A percentile compares a stretch with the other conserved stretches of the same genome.
Conservation (phyloP, 1,140 invertebrate species). For the Aphelinus atriplicis region DNA sequence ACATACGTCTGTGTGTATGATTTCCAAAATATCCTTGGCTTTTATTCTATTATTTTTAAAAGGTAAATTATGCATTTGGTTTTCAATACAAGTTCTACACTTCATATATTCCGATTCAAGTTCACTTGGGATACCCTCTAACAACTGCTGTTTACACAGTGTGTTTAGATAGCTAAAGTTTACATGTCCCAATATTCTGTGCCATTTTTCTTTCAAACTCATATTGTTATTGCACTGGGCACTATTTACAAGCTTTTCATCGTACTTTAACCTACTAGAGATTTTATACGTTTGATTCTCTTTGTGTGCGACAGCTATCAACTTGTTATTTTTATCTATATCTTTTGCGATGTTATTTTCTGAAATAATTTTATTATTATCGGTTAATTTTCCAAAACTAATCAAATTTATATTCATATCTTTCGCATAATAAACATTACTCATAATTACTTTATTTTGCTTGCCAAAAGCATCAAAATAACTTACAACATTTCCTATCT, state of each 20-base stretch:
- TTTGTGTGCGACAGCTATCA: slow-evolving; percentile 26
- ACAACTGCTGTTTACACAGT: slow-evolving; percentile 39
- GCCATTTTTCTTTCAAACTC: slow-evolving; percentile 43
- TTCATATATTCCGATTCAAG: slow-evolving; percentile 29
- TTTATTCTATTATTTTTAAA: slow-evolving; percentile 39
- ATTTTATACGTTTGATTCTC: slow-evolving; percentile 25
- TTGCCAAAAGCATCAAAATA: slow-evolving; percentile 27
- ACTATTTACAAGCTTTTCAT: slow-evolving; percentile 14
- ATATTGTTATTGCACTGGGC: slow-evolving; percentile 25
- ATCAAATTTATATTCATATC: slow-evolving; percentile 28
- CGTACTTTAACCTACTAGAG: slow-evolving; percentile 24
- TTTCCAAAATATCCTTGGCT: slow-evolving; percentile 36
- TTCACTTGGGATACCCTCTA: slow-evolving; percentile 32
- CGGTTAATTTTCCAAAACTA: slow-evolving; percentile 27
- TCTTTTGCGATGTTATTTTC: slow-evolving; percentile 9
- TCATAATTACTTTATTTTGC: slow-evolving; percentile 18
- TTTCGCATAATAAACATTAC: slow-evolving; percentile 33
- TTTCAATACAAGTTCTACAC: slow-evolving; percentile 41
- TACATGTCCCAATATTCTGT: slow-evolving; percentile 30
- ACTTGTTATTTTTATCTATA: slow-evolving; percentile 30
- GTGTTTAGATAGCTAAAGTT: slow-evolving; percentile 44
- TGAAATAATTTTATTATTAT: slow-evolving; percentile 26
- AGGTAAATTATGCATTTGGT: slow-evolving; percentile 38
- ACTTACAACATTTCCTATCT: slow-evolving; percentile 24
- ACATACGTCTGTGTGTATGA: slow-evolving; percentile 41